These are phyloP conservation scores for Sinocyclocheilus maitianheensis DNA, from an alignment of 2,113 vertebrate species.

Conservation along the genomic window DNA sequence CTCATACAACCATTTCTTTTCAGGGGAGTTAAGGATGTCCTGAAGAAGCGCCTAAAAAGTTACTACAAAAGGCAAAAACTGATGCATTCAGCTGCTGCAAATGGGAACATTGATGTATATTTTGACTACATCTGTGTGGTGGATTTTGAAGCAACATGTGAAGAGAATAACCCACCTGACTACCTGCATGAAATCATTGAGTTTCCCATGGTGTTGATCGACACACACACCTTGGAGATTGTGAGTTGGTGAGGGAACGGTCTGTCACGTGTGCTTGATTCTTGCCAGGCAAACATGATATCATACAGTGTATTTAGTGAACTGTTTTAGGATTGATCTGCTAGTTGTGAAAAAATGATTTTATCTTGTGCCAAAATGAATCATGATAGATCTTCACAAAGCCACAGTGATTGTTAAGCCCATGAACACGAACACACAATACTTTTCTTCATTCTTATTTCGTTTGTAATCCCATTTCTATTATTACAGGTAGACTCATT, in stretches of 20 bases:
- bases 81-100: slow-evolving; percentile 72
- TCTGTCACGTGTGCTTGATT: background rate
- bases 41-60: slow-evolving; percentile 94
- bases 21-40: slow-evolving; percentile 95
- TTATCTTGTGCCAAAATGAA: too few relatives aligned
- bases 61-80: slow-evolving; percentile 96
- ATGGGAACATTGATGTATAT: slow-evolving; percentile 74
- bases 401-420: slow-evolving; percentile 28
- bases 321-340: background rate
- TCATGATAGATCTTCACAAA: too few relatives aligned
- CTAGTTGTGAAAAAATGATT: too few relatives aligned
- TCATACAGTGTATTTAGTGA: background rate
- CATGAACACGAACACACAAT: slow-evolving; percentile 35
- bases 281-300: background rate
- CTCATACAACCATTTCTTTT: background rate
- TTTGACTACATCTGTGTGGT: slow-evolving; percentile 98
- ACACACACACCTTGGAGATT: slow-evolving; percentile 88
- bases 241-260: slow-evolving; percentile 77
- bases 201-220: slow-evolving; percentile 92
- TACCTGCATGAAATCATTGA: slow-evolving; percentile 96
- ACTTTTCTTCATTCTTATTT: background rate
- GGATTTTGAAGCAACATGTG: slow-evolving; percentile 97
- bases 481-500: slow-evolving; percentile 88
- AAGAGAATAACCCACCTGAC: slow-evolving; percentile 88
- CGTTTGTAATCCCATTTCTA: background rate